Evolutionary conservation across 2,113 vertebrate species (phyloP).

Genomic region (Numida meleagris): DNA sequence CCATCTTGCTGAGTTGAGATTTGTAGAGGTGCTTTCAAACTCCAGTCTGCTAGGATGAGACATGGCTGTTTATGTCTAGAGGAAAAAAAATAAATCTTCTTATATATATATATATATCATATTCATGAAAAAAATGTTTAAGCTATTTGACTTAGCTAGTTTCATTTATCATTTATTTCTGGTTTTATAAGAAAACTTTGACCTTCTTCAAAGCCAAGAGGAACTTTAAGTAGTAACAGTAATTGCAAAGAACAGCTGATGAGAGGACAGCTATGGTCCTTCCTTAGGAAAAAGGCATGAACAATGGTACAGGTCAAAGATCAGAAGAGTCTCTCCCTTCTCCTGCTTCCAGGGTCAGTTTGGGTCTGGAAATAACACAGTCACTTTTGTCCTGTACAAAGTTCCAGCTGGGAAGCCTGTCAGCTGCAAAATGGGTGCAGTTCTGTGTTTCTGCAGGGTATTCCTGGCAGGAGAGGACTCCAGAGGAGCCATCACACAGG

Average conservation of each 20-base stretch:
- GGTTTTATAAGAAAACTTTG: background rate
- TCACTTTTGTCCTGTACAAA: background rate
- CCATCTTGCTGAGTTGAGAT: background rate
- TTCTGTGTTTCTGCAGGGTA: background rate
- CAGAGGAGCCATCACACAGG: fast-evolving
- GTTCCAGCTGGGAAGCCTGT: background rate
- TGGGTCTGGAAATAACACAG: background rate
- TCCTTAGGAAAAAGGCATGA: background rate
- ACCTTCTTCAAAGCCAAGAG: slow-evolving; percentile 4
- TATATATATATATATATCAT: background rate
- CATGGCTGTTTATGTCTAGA: background rate
- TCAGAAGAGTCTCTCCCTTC: slow-evolving; percentile 3
- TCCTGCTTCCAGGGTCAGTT: background rate
- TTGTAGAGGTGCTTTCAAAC: background rate
- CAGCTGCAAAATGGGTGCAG: background rate
- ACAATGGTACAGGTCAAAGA: slow-evolving; percentile 35
- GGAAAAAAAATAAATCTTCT: background rate
- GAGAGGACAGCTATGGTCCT: background rate
- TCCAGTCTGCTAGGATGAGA: background rate
- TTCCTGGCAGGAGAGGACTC: background rate
- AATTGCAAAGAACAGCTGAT: background rate
- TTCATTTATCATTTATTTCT: background rate
- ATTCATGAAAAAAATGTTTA: background rate
- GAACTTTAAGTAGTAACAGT: background rate
- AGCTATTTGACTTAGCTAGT: background rate